These are phyloP conservation scores for Aradus depressus DNA, from an alignment of 2,888 invertebrate genomes.

Conservation along the genomic window DNA sequence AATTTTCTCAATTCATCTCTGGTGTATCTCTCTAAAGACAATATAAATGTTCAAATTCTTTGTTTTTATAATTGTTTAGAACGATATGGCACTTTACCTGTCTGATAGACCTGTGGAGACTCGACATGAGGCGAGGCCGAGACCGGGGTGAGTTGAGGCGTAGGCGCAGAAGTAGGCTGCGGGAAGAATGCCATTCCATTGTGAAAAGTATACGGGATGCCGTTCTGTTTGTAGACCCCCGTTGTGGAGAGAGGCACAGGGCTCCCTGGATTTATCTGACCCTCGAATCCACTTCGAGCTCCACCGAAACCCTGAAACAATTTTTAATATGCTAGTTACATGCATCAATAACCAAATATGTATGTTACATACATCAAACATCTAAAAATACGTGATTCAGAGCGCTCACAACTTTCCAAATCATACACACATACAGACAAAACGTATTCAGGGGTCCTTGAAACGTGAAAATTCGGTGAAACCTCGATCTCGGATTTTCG, in stretches of 20 bases:
- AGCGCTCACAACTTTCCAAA: too few species aligned
- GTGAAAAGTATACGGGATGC: constrained; percentile 35
- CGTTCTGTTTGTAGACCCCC: constrained; percentile 25
- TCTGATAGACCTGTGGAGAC: constrained; percentile 15
- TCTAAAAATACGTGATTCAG: background rate
- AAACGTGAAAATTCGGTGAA: too few species aligned
- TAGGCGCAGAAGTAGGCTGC: constrained; percentile 18
- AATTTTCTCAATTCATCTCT: too few species aligned
- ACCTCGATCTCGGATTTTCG: too few species aligned
- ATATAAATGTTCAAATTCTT: too few species aligned
- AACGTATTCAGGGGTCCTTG: too few species aligned
- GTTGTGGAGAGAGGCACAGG: constrained; percentile 17
- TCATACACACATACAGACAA: too few species aligned
- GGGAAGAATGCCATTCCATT: constrained; percentile 39
- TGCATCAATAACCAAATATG: constrained; percentile 1
- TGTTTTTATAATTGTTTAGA: background rate
- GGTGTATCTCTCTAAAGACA: too few species aligned
- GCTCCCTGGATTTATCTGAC: constrained; percentile 23
- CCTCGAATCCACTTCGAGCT: constrained; percentile 24
- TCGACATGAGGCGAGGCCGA: constrained; percentile 14
- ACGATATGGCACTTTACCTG: constrained; percentile 4
- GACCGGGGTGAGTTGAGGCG: constrained; percentile 8
- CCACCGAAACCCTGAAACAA: constrained; percentile 20
- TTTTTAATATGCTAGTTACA: background rate
- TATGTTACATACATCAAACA: background rate